Conservation (phyloP, 2,113 vertebrate species). For the Campylomormyrus numenius region DNA sequence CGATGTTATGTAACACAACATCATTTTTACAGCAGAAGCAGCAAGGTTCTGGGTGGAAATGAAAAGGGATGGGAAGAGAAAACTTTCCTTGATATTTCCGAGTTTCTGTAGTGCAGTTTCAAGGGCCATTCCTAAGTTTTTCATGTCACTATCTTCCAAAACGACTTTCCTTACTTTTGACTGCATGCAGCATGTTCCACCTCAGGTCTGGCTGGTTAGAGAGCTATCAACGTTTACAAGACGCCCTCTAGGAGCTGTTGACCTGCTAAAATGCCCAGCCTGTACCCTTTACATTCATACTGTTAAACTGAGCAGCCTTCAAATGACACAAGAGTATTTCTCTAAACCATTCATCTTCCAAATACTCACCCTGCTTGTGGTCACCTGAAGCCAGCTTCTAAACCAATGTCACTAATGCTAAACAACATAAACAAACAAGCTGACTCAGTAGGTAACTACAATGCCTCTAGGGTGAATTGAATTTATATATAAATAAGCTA, state of each 20-base stretch:
- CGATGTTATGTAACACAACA: background rate
- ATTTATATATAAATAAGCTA: background rate
- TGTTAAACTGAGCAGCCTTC: background rate
- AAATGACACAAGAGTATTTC: background rate
- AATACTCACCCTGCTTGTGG: background rate
- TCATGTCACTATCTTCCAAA: background rate
- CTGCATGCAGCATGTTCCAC: background rate
- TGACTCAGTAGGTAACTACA: background rate
- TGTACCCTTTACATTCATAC: background rate
- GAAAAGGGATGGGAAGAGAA: background rate
- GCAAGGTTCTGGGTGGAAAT: background rate
- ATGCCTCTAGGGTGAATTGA: background rate
- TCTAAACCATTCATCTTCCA: background rate
- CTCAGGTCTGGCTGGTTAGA: background rate
- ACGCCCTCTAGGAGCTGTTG: background rate
- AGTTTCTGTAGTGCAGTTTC: background rate
- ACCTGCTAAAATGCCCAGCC: background rate
- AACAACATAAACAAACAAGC: background rate
- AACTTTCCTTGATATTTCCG: background rate
- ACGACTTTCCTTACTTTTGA: background rate
- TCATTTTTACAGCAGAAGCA: background rate
- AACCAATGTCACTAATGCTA: background rate
- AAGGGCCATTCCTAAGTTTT: background rate
- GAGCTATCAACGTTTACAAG: background rate
- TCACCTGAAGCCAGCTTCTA: background rate